Evolutionary conservation across 2,113 vertebrate genomes (phyloP).

Genomic region (Pitta sordida): DNA sequence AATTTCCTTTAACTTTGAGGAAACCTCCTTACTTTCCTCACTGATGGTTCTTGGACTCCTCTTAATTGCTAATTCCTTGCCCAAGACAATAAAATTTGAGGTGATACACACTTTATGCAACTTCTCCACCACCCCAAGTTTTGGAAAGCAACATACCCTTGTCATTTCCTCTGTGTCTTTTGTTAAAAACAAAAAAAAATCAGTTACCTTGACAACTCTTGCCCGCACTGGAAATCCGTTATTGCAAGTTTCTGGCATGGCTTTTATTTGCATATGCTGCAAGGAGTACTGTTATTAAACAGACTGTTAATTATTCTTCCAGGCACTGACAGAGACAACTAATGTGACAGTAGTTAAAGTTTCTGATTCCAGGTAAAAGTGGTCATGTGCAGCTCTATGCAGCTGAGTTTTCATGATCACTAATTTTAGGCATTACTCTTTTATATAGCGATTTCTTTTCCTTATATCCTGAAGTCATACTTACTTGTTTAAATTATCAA

Average conservation of each 20-base stretch:
- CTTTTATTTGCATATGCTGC: slow-evolving; percentile 4
- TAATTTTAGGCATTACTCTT: not conserved
- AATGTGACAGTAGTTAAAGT: not conserved
- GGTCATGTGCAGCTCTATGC: not conserved
- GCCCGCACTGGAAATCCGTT: not conserved
- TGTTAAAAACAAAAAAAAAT: not conserved
- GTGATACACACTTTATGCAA: not conserved
- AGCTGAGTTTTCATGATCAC: not conserved
- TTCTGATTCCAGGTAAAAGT: not conserved
- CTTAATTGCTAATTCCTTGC: not conserved
- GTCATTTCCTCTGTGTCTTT: not conserved
- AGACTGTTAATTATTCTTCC: slow-evolving; percentile 31
- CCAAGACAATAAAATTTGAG: not conserved
- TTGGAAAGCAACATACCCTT: not conserved
- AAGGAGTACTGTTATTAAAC: slow-evolving; percentile 50
- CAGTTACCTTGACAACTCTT: slow-evolving; percentile 38
- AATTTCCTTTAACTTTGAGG: not conserved
- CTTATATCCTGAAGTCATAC: not conserved
- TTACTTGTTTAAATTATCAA: not conserved
- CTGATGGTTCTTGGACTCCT: not conserved
- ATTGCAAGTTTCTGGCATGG: not conserved
- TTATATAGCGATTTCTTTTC: fast-evolving
- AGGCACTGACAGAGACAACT: not conserved
- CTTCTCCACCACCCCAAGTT: not conserved
- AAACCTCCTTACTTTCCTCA: not conserved